A percentile compares a stretch with the other conserved stretches of the same genome.
Evolutionary conservation across 2,113 vertebrate genomes (phyloP).

Genomic region (Phylloscopus trochiloides): DNA sequence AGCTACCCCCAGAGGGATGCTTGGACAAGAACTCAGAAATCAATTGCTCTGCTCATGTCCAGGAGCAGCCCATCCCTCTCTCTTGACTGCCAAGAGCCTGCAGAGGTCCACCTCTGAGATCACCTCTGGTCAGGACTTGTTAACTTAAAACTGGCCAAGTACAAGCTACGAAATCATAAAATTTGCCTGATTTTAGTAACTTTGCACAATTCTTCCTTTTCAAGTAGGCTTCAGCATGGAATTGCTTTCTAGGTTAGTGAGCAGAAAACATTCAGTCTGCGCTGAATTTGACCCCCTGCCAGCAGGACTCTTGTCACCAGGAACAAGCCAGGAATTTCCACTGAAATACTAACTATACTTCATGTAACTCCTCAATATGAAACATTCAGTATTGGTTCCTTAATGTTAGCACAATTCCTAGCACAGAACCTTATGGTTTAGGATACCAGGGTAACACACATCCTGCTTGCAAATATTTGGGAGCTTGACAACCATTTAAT

Average conservation of each 20-base stretch:
- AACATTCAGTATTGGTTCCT: neutral
- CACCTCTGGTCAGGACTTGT: rapidly evolving
- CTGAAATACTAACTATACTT: neutral
- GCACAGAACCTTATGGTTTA: neutral
- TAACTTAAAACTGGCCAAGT: neutral
- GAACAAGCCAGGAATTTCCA: neutral
- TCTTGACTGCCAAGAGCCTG: neutral
- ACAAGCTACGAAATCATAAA: neutral
- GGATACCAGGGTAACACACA: neutral
- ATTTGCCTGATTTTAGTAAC: neutral
- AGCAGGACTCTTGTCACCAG: neutral
- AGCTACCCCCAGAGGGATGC: neutral
- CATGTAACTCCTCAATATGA: neutral
- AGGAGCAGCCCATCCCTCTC: neutral
- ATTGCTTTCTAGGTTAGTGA: neutral
- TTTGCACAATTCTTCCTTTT: neutral
- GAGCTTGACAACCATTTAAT: neutral
- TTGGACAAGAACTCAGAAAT: neutral
- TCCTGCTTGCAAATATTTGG: neutral
- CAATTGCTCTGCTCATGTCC: neutral
- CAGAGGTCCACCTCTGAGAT: neutral
- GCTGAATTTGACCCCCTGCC: neutral
- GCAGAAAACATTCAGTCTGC: neutral
- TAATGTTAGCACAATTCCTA: neutral
- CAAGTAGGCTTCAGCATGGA: neutral